These are phyloP conservation scores for Andrena fulva DNA, from an alignment of 2,888 invertebrate species.

Conservation along the genomic window DNA sequence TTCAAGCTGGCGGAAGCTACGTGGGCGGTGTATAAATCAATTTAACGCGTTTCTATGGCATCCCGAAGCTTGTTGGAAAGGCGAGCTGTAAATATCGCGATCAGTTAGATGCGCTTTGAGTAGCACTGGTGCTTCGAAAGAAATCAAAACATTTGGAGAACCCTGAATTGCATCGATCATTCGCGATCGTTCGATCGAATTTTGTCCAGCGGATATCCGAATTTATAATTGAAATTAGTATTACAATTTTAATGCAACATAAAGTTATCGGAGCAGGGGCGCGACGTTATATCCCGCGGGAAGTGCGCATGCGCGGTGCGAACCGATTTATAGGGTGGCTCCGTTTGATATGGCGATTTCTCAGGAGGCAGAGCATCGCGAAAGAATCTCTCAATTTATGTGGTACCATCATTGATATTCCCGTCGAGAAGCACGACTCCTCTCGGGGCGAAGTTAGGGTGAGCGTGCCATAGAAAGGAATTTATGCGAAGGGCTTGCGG, in stretches of 20 bases:
- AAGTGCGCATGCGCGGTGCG: background rate
- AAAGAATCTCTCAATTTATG: conserved; percentile 59
- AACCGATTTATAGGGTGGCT: conserved; percentile 29
- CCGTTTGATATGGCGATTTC: conserved; percentile 44
- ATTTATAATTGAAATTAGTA: no score
- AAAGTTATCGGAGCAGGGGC: no score
- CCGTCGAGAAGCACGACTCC: conserved; percentile 51
- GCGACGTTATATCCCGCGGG: no score
- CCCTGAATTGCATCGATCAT: no score
- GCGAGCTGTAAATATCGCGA: no score
- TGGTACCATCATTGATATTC: conserved; percentile 65
- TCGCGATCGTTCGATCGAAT: no score
- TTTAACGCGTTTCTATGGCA: background rate
- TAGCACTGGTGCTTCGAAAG: no score
- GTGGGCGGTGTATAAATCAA: background rate
- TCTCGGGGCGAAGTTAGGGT: conserved; percentile 52
- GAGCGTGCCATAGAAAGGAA: conserved; percentile 66
- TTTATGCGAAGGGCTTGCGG: conserved; percentile 71
- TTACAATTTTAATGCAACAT: no score
- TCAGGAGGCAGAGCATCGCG: conserved; percentile 39
- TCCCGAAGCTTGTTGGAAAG: no score
- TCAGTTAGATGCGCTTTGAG: no score
- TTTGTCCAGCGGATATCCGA: no score
- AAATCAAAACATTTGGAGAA: no score
- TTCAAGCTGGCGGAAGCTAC: background rate